Base-by-base conservation (phyloP, 2,797 vertebrate genomes). In the Lepidocolaptes lacrymiger region DNA sequence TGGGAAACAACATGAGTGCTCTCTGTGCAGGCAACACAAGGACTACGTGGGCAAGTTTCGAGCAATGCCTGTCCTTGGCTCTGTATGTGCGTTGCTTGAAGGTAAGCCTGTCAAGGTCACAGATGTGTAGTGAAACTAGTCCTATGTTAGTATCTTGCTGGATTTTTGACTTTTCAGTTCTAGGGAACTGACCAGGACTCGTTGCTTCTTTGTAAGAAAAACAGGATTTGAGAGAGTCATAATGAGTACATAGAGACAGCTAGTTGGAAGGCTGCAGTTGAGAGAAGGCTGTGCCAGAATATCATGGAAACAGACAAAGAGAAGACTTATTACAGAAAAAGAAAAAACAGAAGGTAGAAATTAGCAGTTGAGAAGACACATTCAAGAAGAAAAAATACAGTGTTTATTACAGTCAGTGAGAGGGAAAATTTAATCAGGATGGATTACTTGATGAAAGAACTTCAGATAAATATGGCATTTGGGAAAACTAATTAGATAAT, bases 351-450 rank as follows among this genome's bases (percentile, higher is more conserved):
- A 73, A 73, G 12, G 59, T 64, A 66, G 39, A 81, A 83, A 59
- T 91, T 68, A 68, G 16, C 56, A 51, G 41, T 36, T 72, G 30
- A 75, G 75, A 85, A 89, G 34, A 75, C 27, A 68, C 9, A 55
- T 48, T 26, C 9, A 59, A 80, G 81, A 75, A 83, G 41, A 54
- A 95, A 81, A 49, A 83, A 56, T 5, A 1, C 3, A 37, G 19
- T 85, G 52, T 89, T 94, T 95, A 43, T 91, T 69, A 49, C 27
- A 93, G 37, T 20, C 3, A 77, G 14, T n/a, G 22, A 85, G 62
- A 93, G 12, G 37, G 36, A 85, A 95, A 92, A 89, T 87, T 55
- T 85, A 89, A 80, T 91, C 72, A 81, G 79, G 66, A 78, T 73
- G 79, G 34, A 81, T 69, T 94, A 89, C 49, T 69, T 78, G 54